Evolutionary conservation across 1,140 invertebrate species (phyloP).

Genomic region (Cotesia typhae): DNA sequence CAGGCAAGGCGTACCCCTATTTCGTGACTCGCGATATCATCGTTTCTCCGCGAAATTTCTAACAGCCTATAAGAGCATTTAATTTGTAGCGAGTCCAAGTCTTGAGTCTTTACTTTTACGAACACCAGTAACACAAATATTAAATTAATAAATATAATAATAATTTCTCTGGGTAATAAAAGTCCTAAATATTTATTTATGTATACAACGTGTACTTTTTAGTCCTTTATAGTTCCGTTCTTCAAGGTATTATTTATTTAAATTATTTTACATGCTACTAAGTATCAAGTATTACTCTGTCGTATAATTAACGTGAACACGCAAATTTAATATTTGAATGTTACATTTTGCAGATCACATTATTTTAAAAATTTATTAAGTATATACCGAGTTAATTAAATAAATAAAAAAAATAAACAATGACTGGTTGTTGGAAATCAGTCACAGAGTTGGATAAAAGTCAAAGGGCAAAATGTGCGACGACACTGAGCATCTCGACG

Average conservation of each 20-base stretch:
- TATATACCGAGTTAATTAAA: too few species aligned
- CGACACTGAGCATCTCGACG: conserved; percentile 27
- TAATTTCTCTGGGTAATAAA: too few species aligned
- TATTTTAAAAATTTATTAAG: too few species aligned
- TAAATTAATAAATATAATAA: not conserved
- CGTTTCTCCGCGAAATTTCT: conserved; percentile 15
- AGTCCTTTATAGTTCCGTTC: not conserved
- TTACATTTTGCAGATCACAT: too few species aligned
- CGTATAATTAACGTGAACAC: conserved; percentile 19
- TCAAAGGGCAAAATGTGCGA: conserved; percentile 30
- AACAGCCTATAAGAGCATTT: not conserved
- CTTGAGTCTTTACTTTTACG: not conserved
- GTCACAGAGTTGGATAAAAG: not conserved
- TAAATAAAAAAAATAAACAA: too few species aligned
- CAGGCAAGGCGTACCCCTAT: conserved; percentile 14
- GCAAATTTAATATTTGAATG: too few species aligned
- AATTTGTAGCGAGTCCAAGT: not conserved
- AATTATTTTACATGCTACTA: conserved; percentile 9
- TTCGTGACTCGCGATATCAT: conserved; percentile 33
- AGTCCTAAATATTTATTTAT: not conserved
- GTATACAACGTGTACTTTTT: conserved; percentile 2
- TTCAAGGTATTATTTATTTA: conserved; percentile 19
- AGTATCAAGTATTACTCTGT: conserved; percentile 16
- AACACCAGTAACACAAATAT: conserved; percentile 19
- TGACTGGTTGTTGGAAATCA: too few species aligned